Evolutionary conservation across 2,888 invertebrate species (phyloP), one percentile per base, ranked within the genome.

Genomic region (Hirtodrosophila trivittata): DNA sequence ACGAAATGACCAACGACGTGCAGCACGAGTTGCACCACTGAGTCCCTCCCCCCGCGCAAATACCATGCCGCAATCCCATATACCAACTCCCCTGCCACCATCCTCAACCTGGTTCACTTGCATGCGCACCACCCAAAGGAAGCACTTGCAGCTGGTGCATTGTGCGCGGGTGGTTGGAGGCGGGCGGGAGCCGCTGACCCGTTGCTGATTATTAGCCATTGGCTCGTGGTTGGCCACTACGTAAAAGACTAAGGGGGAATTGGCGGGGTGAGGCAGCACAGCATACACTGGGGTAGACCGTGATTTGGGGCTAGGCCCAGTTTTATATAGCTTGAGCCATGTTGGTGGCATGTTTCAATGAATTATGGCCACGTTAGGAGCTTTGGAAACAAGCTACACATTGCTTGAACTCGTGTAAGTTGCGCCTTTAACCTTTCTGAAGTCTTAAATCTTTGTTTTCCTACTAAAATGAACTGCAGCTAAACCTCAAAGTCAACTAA

Each of bases 1-100:
- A 86, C 86, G 81, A 81, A 86, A 81, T 84, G 82, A 77, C 69
- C 84, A 73, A 80, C 86, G 86, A 81, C 81, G 84, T 81, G 81
- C 81, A 81, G 86, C 81, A 86, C 81, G 86, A 86, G 81, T 63
- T 82, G 66, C 65, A 58, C 54, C 62, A 33, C 46, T 12, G 37
- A 14, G 18, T 4, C 38, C 10, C 28, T 9, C 30, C 12, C 18
- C 12, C 10, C 13, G 3, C 39, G 13, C 51, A 50, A 69, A 64
- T 42, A 50, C 71, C 60, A 21, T 67, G 62, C 41, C 42, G 26
- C 13, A 62, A 33, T 45, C 39, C 49, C 42, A 38, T 14, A 14
- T n/a, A 9, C 38, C 28, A 6, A 8, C 9, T 0, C 30, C 30
- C 14, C 38, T 6, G 14, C 26, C 12, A 6, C 7, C 6, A 45